A percentile compares a stretch with the other conserved stretches of the same genome.
Evolutionary conservation across 2,797 vertebrate species (phyloP).

Genomic region (Enteromius anoplus): DNA sequence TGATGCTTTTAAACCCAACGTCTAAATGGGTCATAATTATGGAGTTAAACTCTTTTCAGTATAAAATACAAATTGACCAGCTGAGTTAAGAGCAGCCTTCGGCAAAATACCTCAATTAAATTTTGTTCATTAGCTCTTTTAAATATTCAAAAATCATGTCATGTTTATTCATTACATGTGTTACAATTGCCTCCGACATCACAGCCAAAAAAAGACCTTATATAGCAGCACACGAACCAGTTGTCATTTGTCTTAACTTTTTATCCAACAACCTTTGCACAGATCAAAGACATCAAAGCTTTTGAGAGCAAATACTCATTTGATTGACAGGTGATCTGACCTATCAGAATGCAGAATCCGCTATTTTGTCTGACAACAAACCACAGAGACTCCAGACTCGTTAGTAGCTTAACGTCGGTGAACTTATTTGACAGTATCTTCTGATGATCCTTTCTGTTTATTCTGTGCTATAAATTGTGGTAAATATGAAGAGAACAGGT

Average conservation of each 20-base stretch:
- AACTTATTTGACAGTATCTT: neutral
- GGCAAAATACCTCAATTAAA: neutral
- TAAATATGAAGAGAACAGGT: neutral
- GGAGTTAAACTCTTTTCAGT: neutral
- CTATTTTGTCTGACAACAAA: neutral
- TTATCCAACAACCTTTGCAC: neutral
- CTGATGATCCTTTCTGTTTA: neutral
- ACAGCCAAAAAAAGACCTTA: neutral
- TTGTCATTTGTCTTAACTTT: neutral
- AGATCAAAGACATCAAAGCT: neutral
- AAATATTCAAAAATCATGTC: constrained; percentile 8
- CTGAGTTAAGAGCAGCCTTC: neutral
- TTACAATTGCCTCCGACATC: neutral
- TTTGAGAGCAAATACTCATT: neutral
- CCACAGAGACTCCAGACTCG: neutral
- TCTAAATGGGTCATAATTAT: constrained; percentile 5
- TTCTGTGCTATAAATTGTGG: neutral
- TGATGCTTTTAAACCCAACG: neutral
- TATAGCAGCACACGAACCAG: neutral
- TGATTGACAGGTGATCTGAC: neutral
- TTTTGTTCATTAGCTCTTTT: neutral
- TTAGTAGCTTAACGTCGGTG: neutral
- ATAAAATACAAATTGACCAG: constrained; percentile 21
- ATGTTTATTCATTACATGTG: neutral
- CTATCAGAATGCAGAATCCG: neutral